Conservation (phyloP, 1,140 invertebrate species). For the Drosophila ohnishii region DNA sequence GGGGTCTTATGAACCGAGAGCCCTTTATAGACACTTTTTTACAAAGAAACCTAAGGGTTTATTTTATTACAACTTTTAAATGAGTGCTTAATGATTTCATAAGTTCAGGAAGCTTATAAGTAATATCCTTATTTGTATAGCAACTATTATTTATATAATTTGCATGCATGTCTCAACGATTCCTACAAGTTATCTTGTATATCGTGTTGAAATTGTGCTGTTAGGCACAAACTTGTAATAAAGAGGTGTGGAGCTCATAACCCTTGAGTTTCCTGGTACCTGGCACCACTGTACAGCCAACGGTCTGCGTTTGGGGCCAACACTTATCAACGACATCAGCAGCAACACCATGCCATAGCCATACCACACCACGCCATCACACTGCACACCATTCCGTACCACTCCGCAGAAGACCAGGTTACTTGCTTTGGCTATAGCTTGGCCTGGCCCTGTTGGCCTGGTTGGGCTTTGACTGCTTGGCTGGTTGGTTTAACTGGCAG, state of each 20-base stretch:
- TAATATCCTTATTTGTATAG: not conserved
- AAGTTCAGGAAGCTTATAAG: not conserved
- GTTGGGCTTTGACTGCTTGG: constrained; percentile 43
- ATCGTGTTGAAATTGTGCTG: not conserved
- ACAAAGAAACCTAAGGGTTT: not conserved
- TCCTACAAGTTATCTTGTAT: not conserved
- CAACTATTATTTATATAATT: not conserved
- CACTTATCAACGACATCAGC: constrained; percentile 79
- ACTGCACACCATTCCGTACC: constrained; percentile 23
- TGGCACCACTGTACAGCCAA: constrained; percentile 55
- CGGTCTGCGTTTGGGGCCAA: constrained; percentile 66
- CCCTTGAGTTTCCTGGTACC: constrained; percentile 12
- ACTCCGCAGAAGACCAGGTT: constrained; percentile 40
- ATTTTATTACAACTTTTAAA: not conserved
- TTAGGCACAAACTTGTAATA: constrained; percentile 6
- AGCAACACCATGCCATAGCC: constrained; percentile 47
- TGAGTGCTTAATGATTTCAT: not conserved
- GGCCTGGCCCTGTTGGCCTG: constrained; percentile 50
- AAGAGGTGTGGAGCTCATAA: constrained; percentile 17
- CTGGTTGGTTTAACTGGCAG: constrained; percentile 65
- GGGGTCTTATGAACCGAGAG: not conserved
- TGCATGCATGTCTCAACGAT: not conserved
- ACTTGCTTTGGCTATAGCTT: constrained; percentile 31
- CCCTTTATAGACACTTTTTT: not conserved
- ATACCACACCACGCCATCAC: constrained; percentile 4